These are phyloP conservation scores for Zaprionus inermis DNA, from an alignment of 1,140 invertebrate species.

Conservation along the genomic window DNA sequence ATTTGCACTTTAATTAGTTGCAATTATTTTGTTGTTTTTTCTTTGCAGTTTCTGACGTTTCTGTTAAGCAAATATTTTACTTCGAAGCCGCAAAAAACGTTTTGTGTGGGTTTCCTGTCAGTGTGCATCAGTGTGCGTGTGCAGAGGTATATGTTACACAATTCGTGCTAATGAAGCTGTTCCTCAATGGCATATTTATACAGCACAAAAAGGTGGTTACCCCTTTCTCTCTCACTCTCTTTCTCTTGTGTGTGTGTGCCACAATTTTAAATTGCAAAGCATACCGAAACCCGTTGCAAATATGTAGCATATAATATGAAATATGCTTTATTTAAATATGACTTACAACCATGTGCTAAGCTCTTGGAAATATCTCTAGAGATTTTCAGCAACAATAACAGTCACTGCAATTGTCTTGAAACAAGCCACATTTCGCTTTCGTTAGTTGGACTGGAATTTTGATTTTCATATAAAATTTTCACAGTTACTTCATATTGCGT, in stretches of 20 bases:
- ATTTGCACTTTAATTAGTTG: constrained; percentile 69
- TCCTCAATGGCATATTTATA: constrained; percentile 42
- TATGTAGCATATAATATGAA: constrained; percentile 9
- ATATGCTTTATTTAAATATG: constrained; percentile 16
- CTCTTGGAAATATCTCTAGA: constrained; percentile 1
- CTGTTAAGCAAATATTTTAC: constrained; percentile 38
- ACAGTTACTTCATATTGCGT: not conserved
- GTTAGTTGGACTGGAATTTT: not conserved
- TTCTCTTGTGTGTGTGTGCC: constrained; percentile 6
- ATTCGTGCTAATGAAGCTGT: constrained; percentile 65
- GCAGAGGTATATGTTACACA: constrained; percentile 17
- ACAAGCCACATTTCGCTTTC: not conserved
- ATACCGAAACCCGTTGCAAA: constrained; percentile 5
- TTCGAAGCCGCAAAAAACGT: constrained; percentile 4
- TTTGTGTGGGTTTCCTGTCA: not conserved
- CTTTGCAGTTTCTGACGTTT: not conserved
- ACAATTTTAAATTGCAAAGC: constrained; percentile 10
- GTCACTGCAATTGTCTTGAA: not conserved
- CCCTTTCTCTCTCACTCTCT: not conserved
- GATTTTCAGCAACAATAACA: not conserved
- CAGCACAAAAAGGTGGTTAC: not conserved
- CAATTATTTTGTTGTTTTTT: constrained; percentile 37
- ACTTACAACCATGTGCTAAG: not conserved
- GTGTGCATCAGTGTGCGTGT: not conserved
- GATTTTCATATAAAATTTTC: not conserved